Base-by-base conservation (phyloP, 2,797 vertebrate species). In the Sebastes cheni region DNA sequence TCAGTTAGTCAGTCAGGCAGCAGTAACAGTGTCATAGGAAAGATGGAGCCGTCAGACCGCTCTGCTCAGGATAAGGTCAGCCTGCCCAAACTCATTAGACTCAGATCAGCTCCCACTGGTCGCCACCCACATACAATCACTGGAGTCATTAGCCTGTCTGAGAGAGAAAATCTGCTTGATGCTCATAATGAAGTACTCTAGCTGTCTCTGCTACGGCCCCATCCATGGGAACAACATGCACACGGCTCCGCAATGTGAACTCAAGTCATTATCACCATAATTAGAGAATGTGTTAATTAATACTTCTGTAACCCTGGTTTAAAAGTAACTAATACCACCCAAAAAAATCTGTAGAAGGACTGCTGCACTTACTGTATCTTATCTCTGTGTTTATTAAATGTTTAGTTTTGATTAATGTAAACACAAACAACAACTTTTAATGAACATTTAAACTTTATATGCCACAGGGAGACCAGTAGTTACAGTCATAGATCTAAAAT, bases 31-130 rank as follows among this genome's bases (percentile, higher is more conserved):
- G 88, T 88, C 85, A 73, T 67, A 80, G 82, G 62, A 90, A 86
- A 92, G 85, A 90, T 86, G 76, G 82, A 90, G 85, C 77, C 20
- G 74, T 92, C 88, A 75, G 62, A 84, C 86, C 32, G 11, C 85
- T 84, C 34, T 25, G 68, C 88, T 81, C 82, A 64, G 82, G 74
- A 90, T 82, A 90, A 91, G 92, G 91, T 93, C 82, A 91, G 32
- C 25, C 77, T 91, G 90, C 76, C 88, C 70, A 80, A 86, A 88
- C 85, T 89, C 81, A 92, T 94, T 90, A 93, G 62, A 69, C 75
- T 89, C 87, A 73, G 56, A 67, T 81, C 56, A 72, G 70, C 81
- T 82, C 42, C 70, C 73, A 74, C 83, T 73, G 72, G 67, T 80
- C 16, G 69, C 82, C 81, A 72, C 87, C 81, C 81, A 82, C 79